Conservation (phyloP, 2,888 invertebrate genomes). For the Amphipoea lucens region DNA sequence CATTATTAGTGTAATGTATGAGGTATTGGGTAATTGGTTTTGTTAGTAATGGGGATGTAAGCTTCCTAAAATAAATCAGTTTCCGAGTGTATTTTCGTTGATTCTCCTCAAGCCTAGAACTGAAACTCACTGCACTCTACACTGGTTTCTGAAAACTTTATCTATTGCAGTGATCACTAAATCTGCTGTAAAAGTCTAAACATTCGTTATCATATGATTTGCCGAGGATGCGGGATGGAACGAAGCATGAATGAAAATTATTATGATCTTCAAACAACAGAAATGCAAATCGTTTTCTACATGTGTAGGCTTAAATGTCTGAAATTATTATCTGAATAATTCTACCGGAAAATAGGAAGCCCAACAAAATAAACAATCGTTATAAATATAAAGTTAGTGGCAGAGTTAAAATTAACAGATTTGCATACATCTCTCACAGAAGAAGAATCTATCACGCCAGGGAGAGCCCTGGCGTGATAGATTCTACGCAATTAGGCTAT, state of each 20-base stretch:
- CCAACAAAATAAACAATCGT: constrained; percentile 29
- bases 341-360: background rate
- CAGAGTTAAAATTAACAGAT: constrained; percentile 57
- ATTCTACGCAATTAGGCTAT: constrained; percentile 79
- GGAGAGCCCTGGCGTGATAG: constrained; percentile 56
- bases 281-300: background rate
- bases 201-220: background rate
- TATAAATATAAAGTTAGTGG: constrained; percentile 44
- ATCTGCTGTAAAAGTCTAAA: background rate
- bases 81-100: background rate
- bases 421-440: constrained; percentile 68
- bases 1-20: constrained; percentile 66
- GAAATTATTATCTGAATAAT: background rate
- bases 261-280: background rate
- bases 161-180: background rate
- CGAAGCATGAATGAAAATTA: background rate
- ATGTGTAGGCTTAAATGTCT: background rate
- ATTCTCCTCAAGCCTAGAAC: background rate
- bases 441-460: too few relatives aligned
- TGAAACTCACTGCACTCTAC: background rate
- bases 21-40: constrained; percentile 49
- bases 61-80: background rate
- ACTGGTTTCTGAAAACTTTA: background rate
- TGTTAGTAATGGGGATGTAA: constrained; percentile 17
- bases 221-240: background rate